Evolutionary conservation across 37 sponge, comb jelly and placozoan genomes (phyloP), one percentile per base, ranked within the genome.

Genomic region (Hexactinellida sp.): DNA sequence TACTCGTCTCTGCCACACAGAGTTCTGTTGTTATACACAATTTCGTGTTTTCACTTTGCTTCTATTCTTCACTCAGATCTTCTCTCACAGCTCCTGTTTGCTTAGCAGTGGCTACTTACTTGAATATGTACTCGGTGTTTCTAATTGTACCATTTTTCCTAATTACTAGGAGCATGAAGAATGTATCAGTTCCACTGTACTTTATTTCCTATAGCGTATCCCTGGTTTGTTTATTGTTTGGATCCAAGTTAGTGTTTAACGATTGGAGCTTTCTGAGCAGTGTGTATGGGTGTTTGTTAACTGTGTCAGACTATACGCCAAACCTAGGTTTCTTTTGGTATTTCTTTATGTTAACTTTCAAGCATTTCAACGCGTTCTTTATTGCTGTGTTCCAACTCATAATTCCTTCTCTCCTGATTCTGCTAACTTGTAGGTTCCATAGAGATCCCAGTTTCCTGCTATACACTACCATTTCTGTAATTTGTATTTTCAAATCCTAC

Each of bases 281-380:
- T 82, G 85, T 84, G 55, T 89, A 54, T 54, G 36, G 37, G 37
- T 87, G 54, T 52, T 37, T 87, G 19, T 83, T 89, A 1, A 83
- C 90, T 30, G 94, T 93, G 0, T 90, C 95, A 16, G 99, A 98
- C 86, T 89, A 88, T 39, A 92, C 94, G 1, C 99, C 99, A 23
- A 98, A 98, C 55, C 76, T 95, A 71, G 99, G 99, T 36, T 90
- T 95, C 21, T 95, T 95, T 85, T 98, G 99, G 99, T 98, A 98
- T 86, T 93, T 98, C 91, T 98, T 98, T 88, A 94, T 88, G 5
- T 92, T 93, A 83, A 92, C 94, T 85, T 98, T 98, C 88, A 92
- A 92, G 35, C 99, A 98, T 88, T 98, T 95, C 87, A 86, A 90
- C 54, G 54, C 84, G 24, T 93, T 98, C 93, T 98, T 98, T 82